These are phyloP conservation scores for Ceratitis capitata DNA, from an alignment of 1,140 invertebrate species.

Conservation along the genomic window DNA sequence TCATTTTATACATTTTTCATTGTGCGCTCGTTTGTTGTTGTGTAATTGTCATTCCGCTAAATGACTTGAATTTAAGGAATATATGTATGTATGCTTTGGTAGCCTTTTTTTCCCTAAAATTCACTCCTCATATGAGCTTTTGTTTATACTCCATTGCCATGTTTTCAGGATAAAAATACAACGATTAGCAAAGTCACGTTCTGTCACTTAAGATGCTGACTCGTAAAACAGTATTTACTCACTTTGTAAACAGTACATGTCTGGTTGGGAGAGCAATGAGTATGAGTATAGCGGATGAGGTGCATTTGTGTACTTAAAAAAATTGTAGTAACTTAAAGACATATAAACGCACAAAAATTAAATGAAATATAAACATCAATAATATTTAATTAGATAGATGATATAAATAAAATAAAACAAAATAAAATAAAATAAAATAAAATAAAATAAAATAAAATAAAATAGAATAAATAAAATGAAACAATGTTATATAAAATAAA, in stretches of 20 bases:
- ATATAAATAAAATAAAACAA: too few relatives aligned
- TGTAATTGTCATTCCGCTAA: constrained; percentile 15
- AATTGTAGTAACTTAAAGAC: too few relatives aligned
- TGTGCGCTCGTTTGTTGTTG: background rate
- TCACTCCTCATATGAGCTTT: background rate
- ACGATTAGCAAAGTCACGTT: constrained; percentile 28
- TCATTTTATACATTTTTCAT: background rate
- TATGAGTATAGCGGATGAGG: too few relatives aligned
- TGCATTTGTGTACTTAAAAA: too few relatives aligned
- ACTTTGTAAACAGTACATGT: background rate
- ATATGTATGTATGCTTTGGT: background rate
- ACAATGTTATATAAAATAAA: too few relatives aligned
- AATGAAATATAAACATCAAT: too few relatives aligned
- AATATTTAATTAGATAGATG: too few relatives aligned
- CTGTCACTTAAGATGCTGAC: constrained; percentile 7
- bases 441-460: too few relatives aligned
- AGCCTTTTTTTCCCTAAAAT: background rate
- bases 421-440: too few relatives aligned
- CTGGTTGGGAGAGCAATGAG: too few relatives aligned
- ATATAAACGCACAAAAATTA: too few relatives aligned
- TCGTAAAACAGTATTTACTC: background rate
- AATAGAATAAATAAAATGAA: too few relatives aligned
- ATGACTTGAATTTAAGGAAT: background rate
- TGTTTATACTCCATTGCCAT: background rate
- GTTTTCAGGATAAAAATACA: background rate